Conservation (phyloP, 1,140 invertebrate species). For the Chrysopa pallens region DNA sequence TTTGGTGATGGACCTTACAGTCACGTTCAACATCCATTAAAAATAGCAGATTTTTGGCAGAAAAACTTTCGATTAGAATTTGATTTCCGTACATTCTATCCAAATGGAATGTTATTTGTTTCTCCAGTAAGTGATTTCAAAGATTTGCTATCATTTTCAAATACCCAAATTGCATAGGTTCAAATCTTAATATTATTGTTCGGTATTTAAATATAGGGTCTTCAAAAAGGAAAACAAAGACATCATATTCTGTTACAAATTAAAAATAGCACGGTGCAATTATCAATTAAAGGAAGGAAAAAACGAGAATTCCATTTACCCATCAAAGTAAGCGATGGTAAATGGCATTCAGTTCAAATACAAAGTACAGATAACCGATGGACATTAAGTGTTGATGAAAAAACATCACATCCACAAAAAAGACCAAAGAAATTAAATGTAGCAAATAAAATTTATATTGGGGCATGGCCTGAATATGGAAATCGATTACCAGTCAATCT, state of each 20-base stretch:
- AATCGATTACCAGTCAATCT: not conserved
- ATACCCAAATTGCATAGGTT: not conserved
- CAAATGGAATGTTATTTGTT: slow-evolving; percentile 62
- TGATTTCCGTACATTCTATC: slow-evolving; percentile 71
- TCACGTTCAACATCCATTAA: slow-evolving; percentile 48
- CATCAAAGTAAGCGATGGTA: slow-evolving; percentile 54
- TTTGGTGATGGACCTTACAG: slow-evolving; percentile 67
- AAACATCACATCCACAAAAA: slow-evolving; percentile 40
- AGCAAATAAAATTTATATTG: slow-evolving; percentile 55
- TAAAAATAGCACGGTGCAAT: slow-evolving; percentile 45
- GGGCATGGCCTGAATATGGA: slow-evolving; percentile 47
- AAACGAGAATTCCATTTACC: slow-evolving; percentile 37
- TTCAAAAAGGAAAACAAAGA: slow-evolving; percentile 34
- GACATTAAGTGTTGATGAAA: slow-evolving; percentile 46
- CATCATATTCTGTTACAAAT: slow-evolving; percentile 57
- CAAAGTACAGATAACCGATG: slow-evolving; percentile 41
- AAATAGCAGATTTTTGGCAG: slow-evolving; percentile 41
- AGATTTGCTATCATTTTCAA: not conserved
- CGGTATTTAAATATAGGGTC: slow-evolving; percentile 31
- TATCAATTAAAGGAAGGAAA: slow-evolving; percentile 46
- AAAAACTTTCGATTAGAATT: slow-evolving; percentile 59
- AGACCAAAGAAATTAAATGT: slow-evolving; percentile 47
- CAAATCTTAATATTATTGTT: slow-evolving; percentile 1
- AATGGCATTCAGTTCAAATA: slow-evolving; percentile 62
- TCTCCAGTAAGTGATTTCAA: slow-evolving; percentile 35